A percentile compares a stretch with the other conserved stretches of the same genome.
phyloP scores from a whole-genome alignment of 1,140 invertebrate species.

The Rhyacophila brunnea region DNA sequence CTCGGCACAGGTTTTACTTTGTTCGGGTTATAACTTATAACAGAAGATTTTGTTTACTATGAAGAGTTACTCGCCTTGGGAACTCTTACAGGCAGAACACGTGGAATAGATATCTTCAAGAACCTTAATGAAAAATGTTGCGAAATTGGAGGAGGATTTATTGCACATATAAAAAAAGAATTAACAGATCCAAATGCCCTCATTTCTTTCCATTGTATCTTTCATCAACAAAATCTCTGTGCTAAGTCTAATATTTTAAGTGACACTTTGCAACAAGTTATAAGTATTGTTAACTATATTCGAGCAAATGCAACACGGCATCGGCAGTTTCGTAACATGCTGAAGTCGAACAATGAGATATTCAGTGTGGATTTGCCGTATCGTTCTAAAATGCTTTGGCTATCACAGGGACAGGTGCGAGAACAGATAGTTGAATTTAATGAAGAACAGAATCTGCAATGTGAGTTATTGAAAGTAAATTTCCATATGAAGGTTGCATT shows the following conservation, averaged over 20 bases:
- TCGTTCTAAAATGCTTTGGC: neutral
- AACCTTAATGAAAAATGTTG: neutral
- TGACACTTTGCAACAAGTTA: slow-evolving; percentile 1
- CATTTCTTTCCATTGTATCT: neutral
- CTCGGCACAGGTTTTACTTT: too few species aligned
- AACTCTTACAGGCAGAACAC: neutral
- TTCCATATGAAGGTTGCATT: too few species aligned
- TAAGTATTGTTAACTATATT: neutral
- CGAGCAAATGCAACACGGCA: neutral
- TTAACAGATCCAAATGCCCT: neutral
- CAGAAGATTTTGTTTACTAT: neutral
- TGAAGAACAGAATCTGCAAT: neutral
- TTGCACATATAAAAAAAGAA: slow-evolving; percentile 1
- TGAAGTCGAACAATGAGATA: slow-evolving; percentile 2
- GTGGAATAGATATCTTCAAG: neutral
- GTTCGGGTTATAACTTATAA: too few species aligned
- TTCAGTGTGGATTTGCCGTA: neutral
- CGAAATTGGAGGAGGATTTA: neutral
- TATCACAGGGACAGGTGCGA: neutral
- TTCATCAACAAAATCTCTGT: slow-evolving; percentile 1
- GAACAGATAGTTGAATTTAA: neutral
- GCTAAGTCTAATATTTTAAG: slow-evolving; percentile 1
- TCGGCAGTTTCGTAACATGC: neutral
- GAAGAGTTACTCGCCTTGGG: neutral
- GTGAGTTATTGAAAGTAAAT: neutral